Conservation (phyloP, 1,140 invertebrate species). For the Dendrolimus kikuchii region DNA sequence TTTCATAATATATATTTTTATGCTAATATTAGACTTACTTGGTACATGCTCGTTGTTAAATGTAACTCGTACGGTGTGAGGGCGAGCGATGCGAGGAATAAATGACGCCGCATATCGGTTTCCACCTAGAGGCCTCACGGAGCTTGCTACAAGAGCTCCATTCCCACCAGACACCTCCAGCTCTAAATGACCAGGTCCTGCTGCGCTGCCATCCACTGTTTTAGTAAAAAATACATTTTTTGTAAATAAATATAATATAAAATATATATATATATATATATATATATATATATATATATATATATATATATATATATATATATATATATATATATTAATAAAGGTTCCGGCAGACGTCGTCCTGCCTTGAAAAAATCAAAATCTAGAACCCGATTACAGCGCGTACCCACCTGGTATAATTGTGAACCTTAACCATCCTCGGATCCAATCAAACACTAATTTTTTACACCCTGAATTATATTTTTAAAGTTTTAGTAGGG, state of each 20-base stretch:
- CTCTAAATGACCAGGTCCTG: conserved; percentile 96
- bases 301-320: too few relatives aligned
- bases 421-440: too few relatives aligned
- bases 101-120: conserved; percentile 93
- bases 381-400: too few relatives aligned
- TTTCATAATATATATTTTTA: not conserved
- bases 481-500: too few relatives aligned
- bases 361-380: too few relatives aligned
- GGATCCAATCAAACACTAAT: too few relatives aligned
- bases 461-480: too few relatives aligned
- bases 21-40: conserved; percentile 77
- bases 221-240: not conserved
- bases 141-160: conserved; percentile 94
- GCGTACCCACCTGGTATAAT: too few relatives aligned
- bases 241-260: not conserved
- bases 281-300: too few relatives aligned
- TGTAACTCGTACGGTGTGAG: conserved; percentile 93
- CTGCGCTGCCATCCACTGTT: conserved; percentile 93
- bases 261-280: too few relatives aligned
- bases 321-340: too few relatives aligned
- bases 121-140: conserved; percentile 92
- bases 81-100: conserved; percentile 88
- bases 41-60: conserved; percentile 96
- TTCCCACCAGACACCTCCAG: conserved; percentile 87
- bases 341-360: too few relatives aligned